Base-by-base conservation (phyloP, 2,888 invertebrate genomes). In the Lasioglossum pauxillum region DNA sequence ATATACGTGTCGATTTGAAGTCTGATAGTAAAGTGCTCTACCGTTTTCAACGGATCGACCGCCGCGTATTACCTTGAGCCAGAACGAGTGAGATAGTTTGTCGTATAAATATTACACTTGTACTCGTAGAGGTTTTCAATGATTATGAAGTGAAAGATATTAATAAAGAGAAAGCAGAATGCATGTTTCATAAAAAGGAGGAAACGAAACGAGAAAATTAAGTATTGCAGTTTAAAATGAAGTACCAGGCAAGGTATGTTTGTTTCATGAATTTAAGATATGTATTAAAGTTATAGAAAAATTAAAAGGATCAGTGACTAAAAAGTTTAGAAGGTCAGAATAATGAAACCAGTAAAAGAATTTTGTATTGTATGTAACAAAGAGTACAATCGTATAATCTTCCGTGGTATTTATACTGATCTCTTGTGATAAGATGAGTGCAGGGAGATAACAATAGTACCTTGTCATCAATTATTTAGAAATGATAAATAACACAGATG, bases 21-120 rank as follows among this genome's bases (percentile, higher is more conserved):
- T 89, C 89, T 82, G 90, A 88, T 90, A 90, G 80, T 46, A 77
- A 57, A 57, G 10, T 19, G 27, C n/a, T 79, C n/a, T 19, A 64
- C n/a, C 35, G 23, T 38, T 71, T 64, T 27, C 16, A 38, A 19
- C 7, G 23, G n/a, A 12, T 35, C 1, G 46, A 2, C 23, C 35
- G 16, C 16, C 7, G 27, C 44, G 23, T 57, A 78, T 60, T 31
- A 0, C 31, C n/a, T 49, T 73, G 16, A 23, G 35, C 31, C 27
- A 64, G 69, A 35, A 35, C 5, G n/a, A n/a, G 27, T 16, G 35
- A 71, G n/a, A 71, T 38, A 41, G 14, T 69, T 38, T 5, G 16
- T 60, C 31, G 31, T 14, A 31, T 2, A 16, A 64, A 31, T 2
- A 64, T 64, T 27, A 31, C 16, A 64, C 31, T 64, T 31, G 14